phyloP scores from a whole-genome alignment of 2,113 vertebrate genomes.

The Australoheros scitulus region DNA sequence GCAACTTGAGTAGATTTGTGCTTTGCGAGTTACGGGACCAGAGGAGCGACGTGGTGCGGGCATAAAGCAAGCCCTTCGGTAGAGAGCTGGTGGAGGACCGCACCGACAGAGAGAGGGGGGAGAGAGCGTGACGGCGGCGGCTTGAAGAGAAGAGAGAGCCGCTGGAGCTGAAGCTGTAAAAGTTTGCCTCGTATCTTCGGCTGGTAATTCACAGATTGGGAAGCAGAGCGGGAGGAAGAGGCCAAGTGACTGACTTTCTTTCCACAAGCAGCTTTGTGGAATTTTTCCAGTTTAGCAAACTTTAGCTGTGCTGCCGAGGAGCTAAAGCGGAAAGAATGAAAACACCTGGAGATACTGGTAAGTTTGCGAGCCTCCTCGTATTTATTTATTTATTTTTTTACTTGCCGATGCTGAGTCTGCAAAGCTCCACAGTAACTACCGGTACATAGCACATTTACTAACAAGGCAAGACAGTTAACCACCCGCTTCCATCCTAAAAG shows the following conservation, averaged over 20 bases:
- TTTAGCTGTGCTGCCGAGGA: constrained; percentile 15
- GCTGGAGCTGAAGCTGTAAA: constrained; percentile 49
- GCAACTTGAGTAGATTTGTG: constrained; percentile 47
- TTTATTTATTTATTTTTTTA: constrained; percentile 48
- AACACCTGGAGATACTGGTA: constrained; percentile 78
- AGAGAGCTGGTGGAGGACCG: constrained; percentile 18
- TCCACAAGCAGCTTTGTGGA: constrained; percentile 64
- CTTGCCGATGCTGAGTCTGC: constrained; percentile 3
- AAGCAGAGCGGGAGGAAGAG: constrained; percentile 53
- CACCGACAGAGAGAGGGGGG: neutral
- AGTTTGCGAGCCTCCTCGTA: constrained; percentile 29
- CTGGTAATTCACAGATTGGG: constrained; percentile 43
- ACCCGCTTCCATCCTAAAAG: neutral
- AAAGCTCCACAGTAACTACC: neutral
- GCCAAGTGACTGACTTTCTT: constrained; percentile 65
- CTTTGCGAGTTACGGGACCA: constrained; percentile 32
- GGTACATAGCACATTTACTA: neutral
- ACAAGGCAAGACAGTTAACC: constrained; percentile 4
- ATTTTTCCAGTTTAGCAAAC: constrained; percentile 40
- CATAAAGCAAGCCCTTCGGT: constrained; percentile 19
- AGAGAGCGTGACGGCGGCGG: constrained; percentile 27
- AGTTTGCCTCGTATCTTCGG: constrained; percentile 55
- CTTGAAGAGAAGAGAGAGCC: constrained; percentile 1
- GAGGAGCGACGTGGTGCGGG: constrained; percentile 20
- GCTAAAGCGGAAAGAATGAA: constrained; percentile 67